Conservation (phyloP, 2,113 vertebrate genomes). For the Hypocryptadius cinnamomeus region DNA sequence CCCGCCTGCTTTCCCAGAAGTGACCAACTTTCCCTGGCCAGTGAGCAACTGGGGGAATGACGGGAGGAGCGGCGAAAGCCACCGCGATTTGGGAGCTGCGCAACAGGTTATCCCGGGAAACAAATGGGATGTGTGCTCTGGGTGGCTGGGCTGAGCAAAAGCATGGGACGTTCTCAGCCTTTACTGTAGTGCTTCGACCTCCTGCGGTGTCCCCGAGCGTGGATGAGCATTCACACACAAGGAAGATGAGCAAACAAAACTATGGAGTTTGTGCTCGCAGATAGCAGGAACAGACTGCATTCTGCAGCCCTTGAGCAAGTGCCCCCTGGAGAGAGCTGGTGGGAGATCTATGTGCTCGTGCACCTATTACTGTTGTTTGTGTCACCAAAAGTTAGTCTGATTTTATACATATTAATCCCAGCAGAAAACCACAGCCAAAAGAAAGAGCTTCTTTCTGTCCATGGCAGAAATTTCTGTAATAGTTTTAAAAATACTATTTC, state of each 20-base stretch:
- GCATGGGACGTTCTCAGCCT: not conserved
- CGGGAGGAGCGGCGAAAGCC: not conserved
- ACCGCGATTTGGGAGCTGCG: not conserved
- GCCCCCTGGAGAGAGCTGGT: not conserved
- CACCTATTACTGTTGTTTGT: not conserved
- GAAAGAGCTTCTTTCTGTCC: not conserved
- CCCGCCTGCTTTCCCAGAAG: not conserved
- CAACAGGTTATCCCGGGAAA: not conserved
- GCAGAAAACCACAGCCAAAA: not conserved
- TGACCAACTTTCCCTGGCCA: not conserved
- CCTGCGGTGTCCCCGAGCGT: not conserved
- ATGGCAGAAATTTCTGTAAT: no score
- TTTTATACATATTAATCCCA: not conserved
- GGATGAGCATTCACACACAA: not conserved
- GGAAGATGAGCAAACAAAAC: not conserved
- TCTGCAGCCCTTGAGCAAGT: not conserved
- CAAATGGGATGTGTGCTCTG: not conserved
- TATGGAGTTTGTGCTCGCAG: not conserved
- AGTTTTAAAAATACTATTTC: not conserved
- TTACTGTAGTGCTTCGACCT: not conserved
- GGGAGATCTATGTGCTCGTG: not conserved
- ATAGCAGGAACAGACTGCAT: not conserved
- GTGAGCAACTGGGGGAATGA: not conserved
- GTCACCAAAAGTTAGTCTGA: not conserved
- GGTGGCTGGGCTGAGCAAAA: not conserved